phyloP scores from a whole-genome alignment of 2,888 invertebrate genomes.

The Chymomyza procnemis region DNA sequence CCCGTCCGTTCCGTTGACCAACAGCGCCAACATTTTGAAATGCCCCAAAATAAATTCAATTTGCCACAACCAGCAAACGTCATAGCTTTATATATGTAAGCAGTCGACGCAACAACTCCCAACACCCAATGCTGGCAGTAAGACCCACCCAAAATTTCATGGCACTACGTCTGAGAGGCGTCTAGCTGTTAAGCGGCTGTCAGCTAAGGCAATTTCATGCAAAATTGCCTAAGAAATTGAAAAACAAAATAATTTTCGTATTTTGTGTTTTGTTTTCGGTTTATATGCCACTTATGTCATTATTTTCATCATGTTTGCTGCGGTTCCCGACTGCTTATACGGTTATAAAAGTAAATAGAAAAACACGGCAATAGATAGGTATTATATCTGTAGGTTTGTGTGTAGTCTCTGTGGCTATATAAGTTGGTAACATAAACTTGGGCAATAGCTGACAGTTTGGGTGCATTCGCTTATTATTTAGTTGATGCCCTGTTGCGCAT shows the following conservation, averaged over 20 bases:
- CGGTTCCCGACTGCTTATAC: slow-evolving; percentile 20
- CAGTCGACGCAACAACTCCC: neutral
- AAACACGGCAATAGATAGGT: slow-evolving; percentile 38
- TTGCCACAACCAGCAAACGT: slow-evolving; percentile 51
- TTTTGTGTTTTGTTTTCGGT: slow-evolving; percentile 44
- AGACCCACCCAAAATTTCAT: neutral
- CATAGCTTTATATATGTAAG: slow-evolving; percentile 31
- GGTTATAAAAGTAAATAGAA: slow-evolving; percentile 49
- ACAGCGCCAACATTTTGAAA: slow-evolving; percentile 66
- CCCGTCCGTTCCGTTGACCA: neutral
- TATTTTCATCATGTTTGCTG: slow-evolving; percentile 45
- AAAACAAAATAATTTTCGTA: slow-evolving; percentile 51
- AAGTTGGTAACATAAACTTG: slow-evolving; percentile 12
- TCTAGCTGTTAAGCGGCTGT: slow-evolving; percentile 33
- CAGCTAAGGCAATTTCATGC: slow-evolving; percentile 60
- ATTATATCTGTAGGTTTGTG: neutral
- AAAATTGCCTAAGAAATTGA: slow-evolving; percentile 68
- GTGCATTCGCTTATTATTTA: neutral
- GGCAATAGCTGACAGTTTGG: neutral
- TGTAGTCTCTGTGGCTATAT: too few species aligned
- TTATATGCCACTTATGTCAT: slow-evolving; percentile 58
- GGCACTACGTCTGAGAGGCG: slow-evolving; percentile 39
- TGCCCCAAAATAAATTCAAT: slow-evolving; percentile 67
- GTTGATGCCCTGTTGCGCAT: neutral
- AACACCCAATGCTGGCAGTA: neutral